These are phyloP conservation scores for Dromaius novaehollandiae DNA, from an alignment of 2,113 vertebrate genomes.

Conservation along the genomic window DNA sequence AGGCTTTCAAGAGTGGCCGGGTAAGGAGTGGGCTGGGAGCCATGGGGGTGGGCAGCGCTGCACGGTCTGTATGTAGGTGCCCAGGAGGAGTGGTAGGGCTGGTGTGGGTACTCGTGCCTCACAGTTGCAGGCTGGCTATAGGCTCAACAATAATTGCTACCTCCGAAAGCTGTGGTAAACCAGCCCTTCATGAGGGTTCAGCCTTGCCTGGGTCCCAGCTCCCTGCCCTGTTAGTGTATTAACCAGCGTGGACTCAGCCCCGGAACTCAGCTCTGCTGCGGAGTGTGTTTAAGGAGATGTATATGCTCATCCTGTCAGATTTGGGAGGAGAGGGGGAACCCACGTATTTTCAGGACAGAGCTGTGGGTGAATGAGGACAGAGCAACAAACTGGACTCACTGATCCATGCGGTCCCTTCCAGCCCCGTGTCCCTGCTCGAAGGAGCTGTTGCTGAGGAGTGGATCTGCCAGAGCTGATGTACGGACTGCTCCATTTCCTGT, in stretches of 20 bases:
- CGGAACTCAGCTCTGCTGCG: background rate
- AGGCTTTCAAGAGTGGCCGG: slow-evolving; percentile 88
- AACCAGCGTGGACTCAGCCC: background rate
- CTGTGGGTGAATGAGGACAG: background rate
- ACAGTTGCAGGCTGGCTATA: background rate
- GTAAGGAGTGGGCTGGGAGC: slow-evolving; percentile 75
- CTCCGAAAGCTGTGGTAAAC: background rate
- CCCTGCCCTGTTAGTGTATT: background rate
- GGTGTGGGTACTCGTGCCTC: background rate
- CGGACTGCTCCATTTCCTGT: background rate
- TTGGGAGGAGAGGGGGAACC: background rate
- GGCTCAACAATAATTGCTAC: background rate
- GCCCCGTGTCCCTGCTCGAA: background rate
- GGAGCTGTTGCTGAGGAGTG: background rate
- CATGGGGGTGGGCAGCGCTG: background rate
- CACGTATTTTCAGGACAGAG: background rate
- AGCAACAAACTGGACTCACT: background rate
- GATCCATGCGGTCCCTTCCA: background rate
- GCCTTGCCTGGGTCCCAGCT: background rate
- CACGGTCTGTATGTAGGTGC: accelerated
- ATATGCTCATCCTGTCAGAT: background rate
- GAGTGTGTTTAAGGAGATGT: background rate
- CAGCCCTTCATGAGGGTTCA: background rate
- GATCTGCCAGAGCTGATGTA: background rate
- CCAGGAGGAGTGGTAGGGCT: background rate